Evolutionary conservation across 1,140 invertebrate species (phyloP).

Genomic region (Calliopsis andreniformis): DNA sequence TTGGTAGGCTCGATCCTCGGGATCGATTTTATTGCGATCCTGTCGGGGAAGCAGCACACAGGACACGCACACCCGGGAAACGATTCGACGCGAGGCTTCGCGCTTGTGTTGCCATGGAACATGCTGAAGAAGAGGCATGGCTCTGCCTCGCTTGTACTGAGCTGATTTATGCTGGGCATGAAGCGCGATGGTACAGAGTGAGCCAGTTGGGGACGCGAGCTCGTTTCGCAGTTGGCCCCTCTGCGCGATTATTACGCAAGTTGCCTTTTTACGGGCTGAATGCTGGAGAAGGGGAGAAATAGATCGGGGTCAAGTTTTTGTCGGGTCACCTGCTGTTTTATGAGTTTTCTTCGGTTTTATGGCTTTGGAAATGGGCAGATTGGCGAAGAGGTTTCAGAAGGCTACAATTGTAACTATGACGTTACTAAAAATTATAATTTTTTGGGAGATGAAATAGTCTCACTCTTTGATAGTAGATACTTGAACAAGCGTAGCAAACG

Average conservation of each 20-base stretch:
- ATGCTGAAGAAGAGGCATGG: slow-evolving; percentile 39
- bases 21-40: slow-evolving; percentile 34
- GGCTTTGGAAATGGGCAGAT: too few species aligned
- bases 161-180: slow-evolving; percentile 72
- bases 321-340: too few species aligned
- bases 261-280: neutral
- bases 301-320: neutral
- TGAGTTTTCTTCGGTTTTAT: too few species aligned
- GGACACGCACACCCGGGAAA: neutral
- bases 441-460: too few species aligned
- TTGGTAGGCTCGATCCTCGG: neutral
- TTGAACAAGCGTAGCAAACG: too few species aligned
- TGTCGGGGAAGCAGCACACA: neutral
- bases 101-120: slow-evolving; percentile 8
- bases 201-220: slow-evolving; percentile 19
- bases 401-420: too few species aligned
- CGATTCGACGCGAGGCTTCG: neutral
- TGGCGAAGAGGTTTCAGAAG: too few species aligned
- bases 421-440: too few species aligned
- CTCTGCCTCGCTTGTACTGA: slow-evolving; percentile 55
- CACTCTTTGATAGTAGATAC: too few species aligned
- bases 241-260: slow-evolving; percentile 25
- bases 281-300: neutral
- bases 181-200: slow-evolving; percentile 59
- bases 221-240: slow-evolving; percentile 18